Evolutionary conservation across 64 coral and sea anemone genomes (phyloP).

Genomic region (Stylophora pistillata): DNA sequence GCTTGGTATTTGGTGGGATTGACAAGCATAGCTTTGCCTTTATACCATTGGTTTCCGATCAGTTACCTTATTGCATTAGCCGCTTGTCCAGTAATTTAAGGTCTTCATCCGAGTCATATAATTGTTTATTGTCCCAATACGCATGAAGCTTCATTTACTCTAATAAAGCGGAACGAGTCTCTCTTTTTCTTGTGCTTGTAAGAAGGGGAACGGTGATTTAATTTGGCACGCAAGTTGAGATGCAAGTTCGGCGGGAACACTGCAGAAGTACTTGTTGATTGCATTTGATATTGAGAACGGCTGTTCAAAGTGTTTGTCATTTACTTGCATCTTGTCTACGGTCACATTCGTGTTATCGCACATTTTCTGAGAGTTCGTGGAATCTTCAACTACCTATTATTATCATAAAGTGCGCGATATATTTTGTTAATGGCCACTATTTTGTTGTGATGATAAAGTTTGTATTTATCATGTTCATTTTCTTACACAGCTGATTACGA

Average conservation of each 20-base stretch:
- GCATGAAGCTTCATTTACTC: constrained; percentile 27
- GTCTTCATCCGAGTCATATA: too few relatives aligned
- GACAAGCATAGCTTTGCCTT: too few relatives aligned
- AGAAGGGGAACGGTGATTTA: constrained; percentile 25
- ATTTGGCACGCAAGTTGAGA: constrained; percentile 45
- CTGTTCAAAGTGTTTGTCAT: constrained; percentile 50
- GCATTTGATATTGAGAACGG: constrained; percentile 47
- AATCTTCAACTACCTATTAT: constrained; percentile 50
- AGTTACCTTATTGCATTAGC: too few relatives aligned
- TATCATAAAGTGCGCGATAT: too few relatives aligned
- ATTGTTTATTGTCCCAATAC: too few relatives aligned
- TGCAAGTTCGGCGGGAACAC: constrained; percentile 28
- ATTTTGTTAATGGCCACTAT: too few relatives aligned
- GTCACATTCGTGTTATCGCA: constrained; percentile 55
- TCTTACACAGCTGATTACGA: too few relatives aligned
- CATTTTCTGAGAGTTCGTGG: constrained; percentile 25
- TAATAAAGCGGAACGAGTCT: constrained; percentile 5
- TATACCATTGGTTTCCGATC: too few relatives aligned
- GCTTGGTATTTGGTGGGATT: too few relatives aligned
- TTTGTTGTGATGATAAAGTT: too few relatives aligned
- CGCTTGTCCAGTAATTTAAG: too few relatives aligned
- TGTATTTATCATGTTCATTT: constrained; percentile 36
- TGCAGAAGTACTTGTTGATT: constrained; percentile 66
- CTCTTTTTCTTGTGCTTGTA: constrained; percentile 23
- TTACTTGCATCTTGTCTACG: constrained; percentile 54